phyloP scores from a whole-genome alignment of 2,113 vertebrate genomes.

The Ptilonorhynchus violaceus region DNA sequence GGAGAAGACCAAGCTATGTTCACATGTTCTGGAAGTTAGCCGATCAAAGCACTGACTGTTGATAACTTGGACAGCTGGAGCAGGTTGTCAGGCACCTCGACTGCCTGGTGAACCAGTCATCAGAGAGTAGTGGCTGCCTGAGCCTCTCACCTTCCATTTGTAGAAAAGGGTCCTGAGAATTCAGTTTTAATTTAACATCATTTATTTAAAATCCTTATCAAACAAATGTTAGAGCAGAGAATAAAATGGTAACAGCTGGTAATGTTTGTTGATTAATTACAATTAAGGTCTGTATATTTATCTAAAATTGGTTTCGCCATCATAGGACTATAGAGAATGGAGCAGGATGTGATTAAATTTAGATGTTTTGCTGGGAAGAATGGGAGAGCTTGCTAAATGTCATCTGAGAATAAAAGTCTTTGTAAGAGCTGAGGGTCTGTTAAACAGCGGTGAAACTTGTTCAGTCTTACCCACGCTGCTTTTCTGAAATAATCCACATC shows the following conservation, averaged over 20 bases:
- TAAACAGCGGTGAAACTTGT: background rate
- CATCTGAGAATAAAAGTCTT: background rate
- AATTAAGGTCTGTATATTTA: background rate
- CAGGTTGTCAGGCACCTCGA: background rate
- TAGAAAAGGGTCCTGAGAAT: background rate
- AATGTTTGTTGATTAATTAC: background rate
- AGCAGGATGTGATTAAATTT: background rate
- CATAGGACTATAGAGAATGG: background rate
- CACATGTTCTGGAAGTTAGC: background rate
- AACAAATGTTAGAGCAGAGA: background rate
- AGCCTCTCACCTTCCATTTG: background rate
- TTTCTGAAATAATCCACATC: background rate
- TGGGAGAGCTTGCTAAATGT: background rate
- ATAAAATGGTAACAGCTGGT: background rate
- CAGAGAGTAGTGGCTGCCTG: fast-evolving
- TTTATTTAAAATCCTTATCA: background rate
- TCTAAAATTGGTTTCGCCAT: background rate
- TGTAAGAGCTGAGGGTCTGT: background rate
- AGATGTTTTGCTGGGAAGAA: background rate
- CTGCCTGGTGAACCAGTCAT: fast-evolving
- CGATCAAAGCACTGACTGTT: background rate
- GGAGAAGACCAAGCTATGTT: background rate
- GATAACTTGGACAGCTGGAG: fast-evolving
- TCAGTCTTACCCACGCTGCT: background rate
- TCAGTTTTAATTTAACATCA: background rate